Base-by-base conservation (phyloP, 2,888 invertebrate species). In the Morpho achilles region DNA sequence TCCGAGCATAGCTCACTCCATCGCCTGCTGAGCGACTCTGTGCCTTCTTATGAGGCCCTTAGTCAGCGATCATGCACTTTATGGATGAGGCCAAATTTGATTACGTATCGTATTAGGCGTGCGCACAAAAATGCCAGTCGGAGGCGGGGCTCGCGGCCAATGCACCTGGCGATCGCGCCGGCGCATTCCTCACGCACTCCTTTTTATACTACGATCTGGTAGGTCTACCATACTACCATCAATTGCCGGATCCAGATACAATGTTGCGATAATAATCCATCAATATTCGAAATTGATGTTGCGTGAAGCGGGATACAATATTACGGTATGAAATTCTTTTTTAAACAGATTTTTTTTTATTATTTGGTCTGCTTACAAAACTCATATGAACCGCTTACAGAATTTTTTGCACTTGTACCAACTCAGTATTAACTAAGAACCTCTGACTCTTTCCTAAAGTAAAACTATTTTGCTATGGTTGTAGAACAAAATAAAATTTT, bases 151-250 rank as follows among this genome's bases (percentile, higher is more conserved):
- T 72, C 73, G 76, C 75, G 89, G 89, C 78, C 87, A 82, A 85
- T 90, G 89, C 89, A 90, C 89, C 88, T 89, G 88, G 80, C 82
- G 77, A 77, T 76, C 79, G 77, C 75, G 76, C 79, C 58, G 76
- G 80, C 84, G 82, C 88, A 88, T 89, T 88, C 89, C 87, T 82
- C 82, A 87, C 86, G 82, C 87, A 88, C 87, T 86, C 87, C 86
- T 87, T 89, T 87, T 87, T 87, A 85, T 84, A 76, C 80, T 78
- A 80, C 79, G 80, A 79, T 79, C 79, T 52, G 9, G 39, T 45
- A 53, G 32, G 42, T 22, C 8, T n/a, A 16, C 53, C 45, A 53
- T 45, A 44, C 32, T 32, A 32, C 32, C 3, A 32, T 32, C 10
- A 53, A 32, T 46, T 22, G 10, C 48, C 16, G 22, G 9, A 10